Evolutionary conservation across 1,140 invertebrate genomes (phyloP).

Genomic region (Drosophila arizonae): DNA sequence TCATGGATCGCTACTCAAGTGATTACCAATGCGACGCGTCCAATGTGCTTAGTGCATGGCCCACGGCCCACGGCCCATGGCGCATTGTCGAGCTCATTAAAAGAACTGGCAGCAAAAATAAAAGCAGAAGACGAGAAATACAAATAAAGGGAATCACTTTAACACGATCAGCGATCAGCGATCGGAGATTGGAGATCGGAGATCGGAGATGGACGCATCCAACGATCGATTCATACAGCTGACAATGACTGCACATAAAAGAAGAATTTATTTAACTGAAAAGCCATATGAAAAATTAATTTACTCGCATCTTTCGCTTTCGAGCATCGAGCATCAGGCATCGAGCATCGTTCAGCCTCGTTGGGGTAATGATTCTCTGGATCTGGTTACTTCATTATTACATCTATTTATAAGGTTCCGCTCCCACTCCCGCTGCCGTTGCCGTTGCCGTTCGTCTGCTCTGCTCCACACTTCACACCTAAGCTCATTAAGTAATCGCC

Average conservation of each 20-base stretch:
- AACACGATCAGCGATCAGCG: constrained; percentile 62
- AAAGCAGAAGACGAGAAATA: constrained; percentile 5
- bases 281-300: constrained; percentile 78
- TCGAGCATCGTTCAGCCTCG: constrained; percentile 5
- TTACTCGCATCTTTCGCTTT: constrained; percentile 56
- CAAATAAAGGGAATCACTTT: constrained; percentile 62
- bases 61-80: constrained; percentile 48
- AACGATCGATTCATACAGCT: constrained; percentile 27
- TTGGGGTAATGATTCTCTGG: constrained; percentile 49
- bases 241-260: constrained; percentile 73
- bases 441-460: not conserved
- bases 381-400: constrained; percentile 82
- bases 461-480: constrained; percentile 26
- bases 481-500: constrained; percentile 79
- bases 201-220: constrained; percentile 17
- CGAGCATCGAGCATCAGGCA: constrained; percentile 7
- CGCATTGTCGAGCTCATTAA: constrained; percentile 74
- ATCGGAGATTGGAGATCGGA: constrained; percentile 23
- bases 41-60: constrained; percentile 53
- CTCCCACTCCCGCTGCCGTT: constrained; percentile 1
- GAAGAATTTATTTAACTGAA: constrained; percentile 26
- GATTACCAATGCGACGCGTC: constrained; percentile 71
- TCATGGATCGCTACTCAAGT: constrained; percentile 66
- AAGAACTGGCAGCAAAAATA: constrained; percentile 43
- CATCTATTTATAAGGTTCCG: constrained; percentile 69